These are phyloP conservation scores for Ceyx erithaca DNA, from an alignment of 2,797 vertebrate species.

Conservation along the genomic window DNA sequence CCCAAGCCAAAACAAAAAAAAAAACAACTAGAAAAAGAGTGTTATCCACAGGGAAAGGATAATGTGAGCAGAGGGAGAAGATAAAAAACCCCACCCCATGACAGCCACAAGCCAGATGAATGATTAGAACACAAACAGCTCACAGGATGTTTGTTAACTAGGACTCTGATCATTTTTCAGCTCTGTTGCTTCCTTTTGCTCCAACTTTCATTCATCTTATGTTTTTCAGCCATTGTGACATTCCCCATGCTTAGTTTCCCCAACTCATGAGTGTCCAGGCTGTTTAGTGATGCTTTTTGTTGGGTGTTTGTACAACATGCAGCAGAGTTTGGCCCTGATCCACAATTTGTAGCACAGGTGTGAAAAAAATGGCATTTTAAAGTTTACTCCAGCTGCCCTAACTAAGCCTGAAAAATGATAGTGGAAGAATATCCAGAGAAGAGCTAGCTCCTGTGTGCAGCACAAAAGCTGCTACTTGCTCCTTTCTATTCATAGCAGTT, in stretches of 20 bases:
- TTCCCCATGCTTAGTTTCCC: neutral
- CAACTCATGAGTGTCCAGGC: neutral
- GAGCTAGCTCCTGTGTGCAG: neutral
- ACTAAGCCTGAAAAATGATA: neutral
- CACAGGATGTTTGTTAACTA: neutral
- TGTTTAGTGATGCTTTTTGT: neutral
- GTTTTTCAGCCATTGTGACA: neutral
- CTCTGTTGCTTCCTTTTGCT: neutral
- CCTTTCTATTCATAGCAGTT: neutral
- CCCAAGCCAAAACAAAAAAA: neutral
- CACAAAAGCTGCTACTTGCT: neutral
- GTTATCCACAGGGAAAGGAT: neutral
- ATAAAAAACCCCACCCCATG: rapidly evolving
- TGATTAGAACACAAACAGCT: constrained; percentile 9
- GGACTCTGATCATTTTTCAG: neutral
- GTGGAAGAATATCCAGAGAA: neutral
- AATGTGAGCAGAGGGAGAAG: neutral
- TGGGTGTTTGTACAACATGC: rapidly evolving
- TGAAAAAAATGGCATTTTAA: neutral
- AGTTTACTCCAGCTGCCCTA: neutral
- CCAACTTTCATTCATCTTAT: neutral
- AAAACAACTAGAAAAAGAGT: neutral
- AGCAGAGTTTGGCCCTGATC: neutral
- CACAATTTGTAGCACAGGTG: neutral
- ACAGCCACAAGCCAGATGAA: neutral